Evolutionary conservation across 1,140 invertebrate genomes (phyloP).

Genomic region (Solenopsis fugax): DNA sequence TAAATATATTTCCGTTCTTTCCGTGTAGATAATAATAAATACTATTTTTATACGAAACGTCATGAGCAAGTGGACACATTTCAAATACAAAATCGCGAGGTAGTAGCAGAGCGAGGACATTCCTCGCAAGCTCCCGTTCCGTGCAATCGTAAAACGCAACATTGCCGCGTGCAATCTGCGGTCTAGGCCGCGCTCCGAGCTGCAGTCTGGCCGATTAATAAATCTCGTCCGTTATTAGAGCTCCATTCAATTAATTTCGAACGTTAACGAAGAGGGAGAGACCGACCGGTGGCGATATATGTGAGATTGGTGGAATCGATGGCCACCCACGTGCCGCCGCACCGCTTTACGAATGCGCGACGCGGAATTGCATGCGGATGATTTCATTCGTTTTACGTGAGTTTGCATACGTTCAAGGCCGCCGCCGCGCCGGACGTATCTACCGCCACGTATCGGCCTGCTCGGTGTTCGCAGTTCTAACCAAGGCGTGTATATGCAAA

Average conservation of each 20-base stretch:
- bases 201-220: conserved; percentile 53
- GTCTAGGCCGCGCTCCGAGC: not conserved
- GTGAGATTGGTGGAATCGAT: conserved; percentile 49
- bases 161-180: conserved; percentile 4
- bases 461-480: conserved; percentile 6
- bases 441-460: conserved; percentile 25
- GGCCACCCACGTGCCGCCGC: conserved; percentile 18
- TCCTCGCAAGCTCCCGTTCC: not conserved
- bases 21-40: not conserved
- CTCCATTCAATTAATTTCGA: conserved; percentile 52
- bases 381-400: conserved; percentile 76
- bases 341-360: conserved; percentile 11
- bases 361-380: conserved; percentile 71
- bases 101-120: conserved; percentile 16
- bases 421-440: conserved; percentile 52
- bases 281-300: not conserved
- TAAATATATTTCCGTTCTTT: no score
- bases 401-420: conserved; percentile 75
- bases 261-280: conserved; percentile 27
- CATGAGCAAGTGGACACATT: no score
- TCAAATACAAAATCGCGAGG: not conserved
- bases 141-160: not conserved
- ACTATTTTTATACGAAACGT: not conserved
- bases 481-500: conserved; percentile 55
- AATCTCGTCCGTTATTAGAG: conserved; percentile 60